Base-by-base conservation (phyloP, 2,113 vertebrate genomes). In the Hippocampus zosterae region DNA sequence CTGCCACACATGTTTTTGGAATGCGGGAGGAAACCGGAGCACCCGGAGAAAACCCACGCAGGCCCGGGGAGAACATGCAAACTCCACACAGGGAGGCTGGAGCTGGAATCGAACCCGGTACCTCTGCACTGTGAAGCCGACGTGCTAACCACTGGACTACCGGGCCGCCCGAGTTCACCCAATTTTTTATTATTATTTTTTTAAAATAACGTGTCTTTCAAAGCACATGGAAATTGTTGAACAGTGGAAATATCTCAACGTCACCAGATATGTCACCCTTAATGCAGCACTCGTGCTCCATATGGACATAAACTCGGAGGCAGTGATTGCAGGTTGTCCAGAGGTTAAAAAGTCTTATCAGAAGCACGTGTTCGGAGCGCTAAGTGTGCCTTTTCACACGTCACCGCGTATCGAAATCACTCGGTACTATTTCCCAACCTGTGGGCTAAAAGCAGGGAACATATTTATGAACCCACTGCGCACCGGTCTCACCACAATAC, bases 301-400 rank as follows among this genome's bases (percentile, higher is more conserved):
- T 73, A 85, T 88, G 82, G 80, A 85, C 81, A 75, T 74, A 59
- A 66, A 83, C 77, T 73, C 57, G 44, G 70, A 78, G 85, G 84
- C 87, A 82, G 83, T 86, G 81, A 87, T 87, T 85, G 79, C 81
- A 81, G 88, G 86, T 88, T 70, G 78, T 25, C 0, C 18, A 41
- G 69, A 77, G 89, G 84, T 85, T 79, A 89, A 37, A 79, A 61
- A 6, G 80, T 84, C 73, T 84, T 84, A 90, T 84, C 85, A 79
- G 73, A 84, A 79, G 82, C 86, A 90, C 80, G 83, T 90, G 89
- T 73, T 68, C 21, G 46, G 25, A 72, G 77, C 81, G 73, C 77
- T 78, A 73, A 77, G 72, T 69, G 59, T 65, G 65, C 78, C 79
- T 88, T 84, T 88, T 81, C n/a, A 81, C 74, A 79, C 18, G 72